Evolutionary conservation across 2,888 invertebrate genomes (phyloP).

Genomic region (Archips crataeganus): DNA sequence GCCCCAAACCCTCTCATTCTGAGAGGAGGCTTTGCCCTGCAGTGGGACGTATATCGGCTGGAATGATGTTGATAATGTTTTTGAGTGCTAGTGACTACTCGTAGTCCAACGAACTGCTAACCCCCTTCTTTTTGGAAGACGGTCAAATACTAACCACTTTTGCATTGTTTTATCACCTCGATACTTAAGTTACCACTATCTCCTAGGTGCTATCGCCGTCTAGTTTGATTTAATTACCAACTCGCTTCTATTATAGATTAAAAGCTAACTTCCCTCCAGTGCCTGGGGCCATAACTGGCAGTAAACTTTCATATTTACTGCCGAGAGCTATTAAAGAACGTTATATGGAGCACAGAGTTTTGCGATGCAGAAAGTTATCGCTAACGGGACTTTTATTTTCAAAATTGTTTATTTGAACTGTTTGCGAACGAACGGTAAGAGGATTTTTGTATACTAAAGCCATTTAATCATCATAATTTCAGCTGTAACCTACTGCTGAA

Average conservation of each 20-base stretch:
- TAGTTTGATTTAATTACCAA: slow-evolving; percentile 44
- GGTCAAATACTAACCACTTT: too few species aligned
- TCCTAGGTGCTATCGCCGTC: slow-evolving; percentile 4
- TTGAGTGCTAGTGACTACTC: too few species aligned
- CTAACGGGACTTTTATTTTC: not conserved
- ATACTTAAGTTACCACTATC: not conserved
- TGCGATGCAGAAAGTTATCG: slow-evolving; percentile 6
- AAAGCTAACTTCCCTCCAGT: slow-evolving; percentile 32
- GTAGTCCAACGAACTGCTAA: too few species aligned
- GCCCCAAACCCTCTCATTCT: too few species aligned
- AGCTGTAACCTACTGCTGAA: too few species aligned
- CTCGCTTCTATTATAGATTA: slow-evolving; percentile 44
- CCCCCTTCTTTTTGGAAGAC: too few species aligned
- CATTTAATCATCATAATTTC: too few species aligned
- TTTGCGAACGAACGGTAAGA: not conserved
- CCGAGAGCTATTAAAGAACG: slow-evolving; percentile 6
- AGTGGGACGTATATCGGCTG: too few species aligned
- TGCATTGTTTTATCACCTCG: not conserved
- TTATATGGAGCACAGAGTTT: slow-evolving; percentile 1
- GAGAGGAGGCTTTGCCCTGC: too few species aligned
- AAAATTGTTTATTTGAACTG: not conserved
- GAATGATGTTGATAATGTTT: too few species aligned
- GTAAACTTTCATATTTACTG: slow-evolving; percentile 31
- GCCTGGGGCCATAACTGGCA: slow-evolving; percentile 15
- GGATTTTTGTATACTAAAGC: too few species aligned